Base-by-base conservation (phyloP, 2,888 invertebrate genomes). In the Himalopsyche tibetana region DNA sequence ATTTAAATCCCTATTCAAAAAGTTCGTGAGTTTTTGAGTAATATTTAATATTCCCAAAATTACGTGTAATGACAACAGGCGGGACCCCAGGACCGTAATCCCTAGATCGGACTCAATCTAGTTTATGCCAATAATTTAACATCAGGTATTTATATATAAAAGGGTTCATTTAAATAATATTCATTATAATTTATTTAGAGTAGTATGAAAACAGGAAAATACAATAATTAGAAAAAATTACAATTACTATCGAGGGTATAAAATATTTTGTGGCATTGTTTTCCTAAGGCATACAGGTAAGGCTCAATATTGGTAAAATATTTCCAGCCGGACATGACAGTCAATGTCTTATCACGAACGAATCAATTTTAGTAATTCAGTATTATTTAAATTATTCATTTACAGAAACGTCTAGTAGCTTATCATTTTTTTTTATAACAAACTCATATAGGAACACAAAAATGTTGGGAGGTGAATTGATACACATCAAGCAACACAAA, bases 291-390 rank as follows among this genome's bases (percentile, higher is more conserved):
- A 63, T 63, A 63, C 28, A 63, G 19, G 19, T 63, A 63, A 63
- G 63, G 63, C 63, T 63, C 63, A 63, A 63, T 63, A 63, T 63
- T 63, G 63, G 63, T 63, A 63, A 63, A 63, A 63, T 63, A 63
- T 63, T 63, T 63, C 19, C 28, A 19, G 63, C 63, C 63, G 4
- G 63, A 63, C n/a, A 55, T n/a, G 19, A 63, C n/a, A 63, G 63
- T 63, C n/a, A 2, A 63, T 63, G 63, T 63, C 63, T 19, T 63
- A 63, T 63, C 63, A 63, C 63, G 5, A 63, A 63, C 28, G 19
- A 63, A 63, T 19, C 63, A 63, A 63, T 19, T 63, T 63, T 63
- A 19, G 63, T 51, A 28, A 19, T 63, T 80, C 1, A 79, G 36
- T 79, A 79, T 40, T 79, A 79, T 74, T n/a, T n/a, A 28, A 80